phyloP scores from a whole-genome alignment of 2,113 vertebrate genomes.

The Lamprologus sp. region DNA sequence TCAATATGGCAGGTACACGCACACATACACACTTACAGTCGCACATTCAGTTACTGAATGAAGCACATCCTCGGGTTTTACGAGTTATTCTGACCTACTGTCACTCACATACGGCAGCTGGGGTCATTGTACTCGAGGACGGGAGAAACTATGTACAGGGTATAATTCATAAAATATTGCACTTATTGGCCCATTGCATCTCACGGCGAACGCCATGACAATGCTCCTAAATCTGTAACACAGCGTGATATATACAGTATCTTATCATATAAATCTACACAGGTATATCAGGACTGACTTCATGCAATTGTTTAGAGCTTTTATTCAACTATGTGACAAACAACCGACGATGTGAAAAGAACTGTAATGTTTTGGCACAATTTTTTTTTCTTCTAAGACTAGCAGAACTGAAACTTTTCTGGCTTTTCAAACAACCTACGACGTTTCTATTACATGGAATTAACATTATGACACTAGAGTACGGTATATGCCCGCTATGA shows the following conservation, averaged over 20 bases:
- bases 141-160: constrained; percentile 85
- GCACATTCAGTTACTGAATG: constrained; percentile 8
- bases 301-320: constrained; percentile 77
- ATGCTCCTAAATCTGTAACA: constrained; percentile 73
- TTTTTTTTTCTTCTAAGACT: background rate
- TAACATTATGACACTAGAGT: background rate
- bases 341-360: constrained; percentile 15
- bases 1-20: constrained; percentile 32
- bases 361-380: constrained; percentile 52
- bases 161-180: constrained; percentile 97
- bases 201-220: constrained; percentile 76
- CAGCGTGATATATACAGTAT: constrained; percentile 66
- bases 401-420: background rate
- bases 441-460: background rate
- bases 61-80: constrained; percentile 1
- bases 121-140: constrained; percentile 59
- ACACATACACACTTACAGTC: background rate
- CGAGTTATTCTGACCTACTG: constrained; percentile 5
- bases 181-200: constrained; percentile 97
- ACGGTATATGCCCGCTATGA: background rate
- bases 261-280: constrained; percentile 71
- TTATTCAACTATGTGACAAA: constrained; percentile 50
- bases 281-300: constrained; percentile 75
- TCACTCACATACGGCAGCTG: constrained; percentile 36
- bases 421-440: background rate